Conservation (phyloP, 2,888 invertebrate species). For the Smittia aterrima region DNA sequence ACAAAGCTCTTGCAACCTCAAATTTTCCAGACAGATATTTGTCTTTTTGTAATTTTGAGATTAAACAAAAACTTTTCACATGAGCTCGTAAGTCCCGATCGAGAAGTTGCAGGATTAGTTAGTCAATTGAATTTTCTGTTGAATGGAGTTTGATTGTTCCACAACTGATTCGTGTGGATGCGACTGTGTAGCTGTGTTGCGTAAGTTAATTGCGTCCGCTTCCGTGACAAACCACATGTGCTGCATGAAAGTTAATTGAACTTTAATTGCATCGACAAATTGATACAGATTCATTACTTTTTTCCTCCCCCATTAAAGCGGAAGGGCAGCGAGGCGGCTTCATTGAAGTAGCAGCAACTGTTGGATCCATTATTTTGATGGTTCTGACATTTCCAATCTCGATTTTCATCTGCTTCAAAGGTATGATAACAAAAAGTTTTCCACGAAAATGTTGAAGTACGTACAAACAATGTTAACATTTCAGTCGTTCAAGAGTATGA, state of each 20-base stretch:
- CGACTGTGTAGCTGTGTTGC: neutral
- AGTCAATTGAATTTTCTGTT: neutral
- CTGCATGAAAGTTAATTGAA: neutral
- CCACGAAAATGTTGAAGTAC: neutral
- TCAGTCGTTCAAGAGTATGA: conserved; percentile 84
- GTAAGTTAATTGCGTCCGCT: conserved; percentile 30
- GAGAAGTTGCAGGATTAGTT: neutral
- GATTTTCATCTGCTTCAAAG: conserved; percentile 81
- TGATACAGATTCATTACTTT: neutral
- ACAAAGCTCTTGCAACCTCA: neutral
- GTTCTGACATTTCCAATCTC: conserved; percentile 79
- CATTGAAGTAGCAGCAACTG: conserved; percentile 71
- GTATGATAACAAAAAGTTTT: conserved; percentile 7
- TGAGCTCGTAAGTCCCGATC: neutral
- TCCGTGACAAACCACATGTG: neutral
- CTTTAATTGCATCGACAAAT: neutral
- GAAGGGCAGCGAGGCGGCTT: conserved; percentile 67
- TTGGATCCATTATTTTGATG: conserved; percentile 69
- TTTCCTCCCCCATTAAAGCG: conserved; percentile 53
- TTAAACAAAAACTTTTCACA: too few relatives aligned
- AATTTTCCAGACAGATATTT: neutral
- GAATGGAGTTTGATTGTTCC: conserved; percentile 33
- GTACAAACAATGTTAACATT: neutral
- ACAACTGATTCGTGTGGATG: conserved; percentile 25
- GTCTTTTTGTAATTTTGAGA: neutral